Conservation (phyloP, 1,140 invertebrate species). For the Drosophila parvula region DNA sequence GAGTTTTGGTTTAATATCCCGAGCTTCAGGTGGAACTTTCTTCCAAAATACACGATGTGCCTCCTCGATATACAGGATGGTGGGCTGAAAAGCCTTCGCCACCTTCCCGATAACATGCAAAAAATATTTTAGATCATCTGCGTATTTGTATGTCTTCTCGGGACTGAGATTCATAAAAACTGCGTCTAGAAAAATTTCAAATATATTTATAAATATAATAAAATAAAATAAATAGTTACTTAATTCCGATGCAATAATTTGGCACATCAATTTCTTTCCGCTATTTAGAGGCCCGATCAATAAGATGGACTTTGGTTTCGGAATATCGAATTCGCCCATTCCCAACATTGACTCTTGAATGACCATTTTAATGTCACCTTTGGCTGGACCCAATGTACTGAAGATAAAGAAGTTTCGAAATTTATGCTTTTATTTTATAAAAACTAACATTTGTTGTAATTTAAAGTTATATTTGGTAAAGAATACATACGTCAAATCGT, state of each 20-base stretch:
- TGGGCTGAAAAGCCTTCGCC: conserved; percentile 89
- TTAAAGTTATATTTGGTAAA: background rate
- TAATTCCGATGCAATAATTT: conserved; percentile 91
- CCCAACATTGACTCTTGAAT: conserved; percentile 80
- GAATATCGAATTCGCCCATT: conserved; percentile 87
- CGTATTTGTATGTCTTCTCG: conserved; percentile 90
- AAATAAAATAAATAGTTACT: conserved; percentile 75
- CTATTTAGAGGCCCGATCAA: conserved; percentile 90
- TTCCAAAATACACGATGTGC: conserved; percentile 93
- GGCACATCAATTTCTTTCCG: conserved; percentile 91
- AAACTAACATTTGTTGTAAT: no score
- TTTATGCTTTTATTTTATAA: no score
- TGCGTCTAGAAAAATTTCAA: conserved; percentile 84
- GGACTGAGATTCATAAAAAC: conserved; percentile 93
- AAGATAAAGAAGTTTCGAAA: background rate
- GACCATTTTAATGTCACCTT: conserved; percentile 87
- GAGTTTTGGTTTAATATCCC: conserved; percentile 84
- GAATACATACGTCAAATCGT: conserved; percentile 66
- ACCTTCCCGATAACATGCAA: conserved; percentile 84
- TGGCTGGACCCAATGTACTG: conserved; percentile 86
- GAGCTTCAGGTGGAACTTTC: conserved; percentile 85
- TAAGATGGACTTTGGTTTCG: conserved; percentile 90
- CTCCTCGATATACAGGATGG: conserved; percentile 91
- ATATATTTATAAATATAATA: no score
- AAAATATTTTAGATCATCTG: conserved; percentile 86